Evolutionary conservation across 2,113 vertebrate species (phyloP), one percentile per base, ranked within the genome.

Genomic region (Trogon surrucura): DNA sequence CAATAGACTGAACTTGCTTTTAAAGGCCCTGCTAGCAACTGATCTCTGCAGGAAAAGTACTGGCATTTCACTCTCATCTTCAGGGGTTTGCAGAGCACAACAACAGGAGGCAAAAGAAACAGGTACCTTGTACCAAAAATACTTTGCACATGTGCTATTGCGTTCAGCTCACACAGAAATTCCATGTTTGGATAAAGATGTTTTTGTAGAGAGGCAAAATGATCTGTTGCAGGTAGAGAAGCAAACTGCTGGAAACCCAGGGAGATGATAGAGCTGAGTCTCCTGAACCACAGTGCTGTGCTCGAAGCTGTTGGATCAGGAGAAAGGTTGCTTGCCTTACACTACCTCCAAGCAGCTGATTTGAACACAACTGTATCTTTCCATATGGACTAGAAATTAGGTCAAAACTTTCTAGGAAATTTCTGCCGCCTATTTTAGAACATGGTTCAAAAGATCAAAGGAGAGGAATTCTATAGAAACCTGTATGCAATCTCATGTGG

Each of bases 321-420:
- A 54, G n/a, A 61, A 45, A 58, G 84, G 74, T 9, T 13, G 32
- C 77, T 73, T 29, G n/a, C 74, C 87, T 53, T 2, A 22, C 50
- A 15, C 58, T 58, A 23, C 67, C 78, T 65, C 5, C 2, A 29
- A 60, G 67, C 77, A 67, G 83, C 44, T 16, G 57, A 20, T 11
- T 41, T 48, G 17, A 91, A 34, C 78, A 8, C 11, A 30, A 4
- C 47, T 2, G 6, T 25, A 34, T 20, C 85, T 80, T 66, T 95
- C 67, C 87, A 88, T 1, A 57, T 0, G 1, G 54, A 26, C 45
- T 34, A 83, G 74, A 94, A 96, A 96, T 91, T 77, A 88, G 94
- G 94, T 94, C 94, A 96, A 91, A 95, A 91, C 95, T 94, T 96
- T 96, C 94, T 85, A 95, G 94, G 95, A 96, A 96, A 80, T 93